Evolutionary conservation across 2,888 invertebrate species (phyloP), one percentile per base, ranked within the genome.

Genomic region (Synergus japonicus): DNA sequence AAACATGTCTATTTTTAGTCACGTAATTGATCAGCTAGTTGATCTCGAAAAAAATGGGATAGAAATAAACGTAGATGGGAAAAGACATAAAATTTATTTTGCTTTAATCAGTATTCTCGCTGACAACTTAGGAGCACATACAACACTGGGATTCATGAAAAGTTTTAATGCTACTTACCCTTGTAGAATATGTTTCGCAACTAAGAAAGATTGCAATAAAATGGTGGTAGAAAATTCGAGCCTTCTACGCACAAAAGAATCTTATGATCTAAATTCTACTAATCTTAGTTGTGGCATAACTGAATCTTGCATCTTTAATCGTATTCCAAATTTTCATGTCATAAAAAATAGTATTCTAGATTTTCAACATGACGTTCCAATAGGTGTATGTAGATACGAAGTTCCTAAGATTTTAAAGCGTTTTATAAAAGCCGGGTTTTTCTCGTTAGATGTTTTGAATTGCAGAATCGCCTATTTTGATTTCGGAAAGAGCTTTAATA

Each of bases 341-440:
- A 46, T 22, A 22, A 22, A 67, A 18, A 67, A 46, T 29, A 46
- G 44, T 18, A 22, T 44, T 5, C 5, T 46, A 12, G 67, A 67
- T 18, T 22, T 44, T 1, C 44, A 44, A 44, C 46, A 67, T 44
- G 67, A 67, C 44, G 12, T 67, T 18, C 67, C 22, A 44, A 18
- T 67, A 4, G 67, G 67, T 12, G 12, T 67, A 46, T 67, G 67
- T 43, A 46, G 67, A 22, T 44, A 46, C 18, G 67, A 67, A 46
- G 7, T 46, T 46, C 67, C 67, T 0, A 67, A 46, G 5, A 46
- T 44, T 22, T 7, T 67, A 10, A 46, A 46, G 10, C 0, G 22
- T 7, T 22, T 60, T 0, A 60, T 60, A 60, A 60, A 22, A 9
- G 58, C 18, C 10, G 3, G 10, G 1, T 60, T 60, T 8, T 60